phyloP scores from a whole-genome alignment of 2,113 vertebrate genomes.

The Connochaetes taurinus region DNA sequence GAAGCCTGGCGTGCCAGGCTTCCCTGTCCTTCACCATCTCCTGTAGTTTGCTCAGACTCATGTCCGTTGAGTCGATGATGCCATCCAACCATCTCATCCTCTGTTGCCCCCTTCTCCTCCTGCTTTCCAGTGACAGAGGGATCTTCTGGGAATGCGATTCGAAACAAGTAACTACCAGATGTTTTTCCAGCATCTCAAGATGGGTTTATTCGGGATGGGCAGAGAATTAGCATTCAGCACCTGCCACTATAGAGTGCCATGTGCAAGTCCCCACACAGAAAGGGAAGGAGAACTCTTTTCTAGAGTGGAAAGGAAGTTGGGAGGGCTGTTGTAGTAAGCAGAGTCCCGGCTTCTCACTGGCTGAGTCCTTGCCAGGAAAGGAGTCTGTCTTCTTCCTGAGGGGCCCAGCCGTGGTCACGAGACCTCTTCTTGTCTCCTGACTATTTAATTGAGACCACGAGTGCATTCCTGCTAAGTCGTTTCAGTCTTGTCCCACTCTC shows the following conservation, averaged over 20 bases:
- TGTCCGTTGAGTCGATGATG: neutral
- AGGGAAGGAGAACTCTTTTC: neutral
- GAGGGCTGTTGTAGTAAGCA: neutral
- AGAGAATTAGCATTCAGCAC: neutral
- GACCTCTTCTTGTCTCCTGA: neutral
- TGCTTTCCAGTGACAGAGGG: neutral
- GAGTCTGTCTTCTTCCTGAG: neutral
- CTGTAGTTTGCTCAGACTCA: neutral
- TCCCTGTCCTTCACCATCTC: neutral
- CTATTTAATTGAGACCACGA: neutral
- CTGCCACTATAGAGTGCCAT: neutral
- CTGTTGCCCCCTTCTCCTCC: neutral
- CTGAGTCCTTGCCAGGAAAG: neutral
- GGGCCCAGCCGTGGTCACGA: neutral
- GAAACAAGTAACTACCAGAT: neutral
- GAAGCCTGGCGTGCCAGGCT: neutral
- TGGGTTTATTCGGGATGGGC: neutral
- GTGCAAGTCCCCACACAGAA: neutral
- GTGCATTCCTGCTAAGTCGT: rapidly evolving
- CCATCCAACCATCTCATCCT: neutral
- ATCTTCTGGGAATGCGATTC: neutral
- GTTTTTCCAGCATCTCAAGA: neutral
- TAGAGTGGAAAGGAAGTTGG: neutral
- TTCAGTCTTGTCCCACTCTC: neutral
- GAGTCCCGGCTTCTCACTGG: neutral